phyloP scores from a whole-genome alignment of 2,797 vertebrate genomes.

The Macropus fuliginosus region DNA sequence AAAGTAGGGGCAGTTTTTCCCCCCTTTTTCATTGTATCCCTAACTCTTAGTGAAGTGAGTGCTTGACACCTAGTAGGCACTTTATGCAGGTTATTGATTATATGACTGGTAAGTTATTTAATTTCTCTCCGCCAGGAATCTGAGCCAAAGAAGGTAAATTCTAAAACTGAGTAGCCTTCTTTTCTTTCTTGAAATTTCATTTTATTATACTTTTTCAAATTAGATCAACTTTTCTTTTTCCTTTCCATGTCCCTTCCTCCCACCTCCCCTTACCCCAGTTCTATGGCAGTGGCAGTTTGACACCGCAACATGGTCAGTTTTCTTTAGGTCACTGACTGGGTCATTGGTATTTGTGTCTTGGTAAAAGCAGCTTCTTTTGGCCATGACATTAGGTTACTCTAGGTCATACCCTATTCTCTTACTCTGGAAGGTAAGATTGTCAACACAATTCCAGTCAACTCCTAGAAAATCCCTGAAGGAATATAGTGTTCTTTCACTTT shows the following conservation, averaged over 20 bases:
- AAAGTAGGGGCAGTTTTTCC: neutral
- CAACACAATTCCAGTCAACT: slow-evolving; percentile 50
- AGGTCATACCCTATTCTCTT: neutral
- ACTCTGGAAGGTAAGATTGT: neutral
- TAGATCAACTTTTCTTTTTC: neutral
- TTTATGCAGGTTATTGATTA: neutral
- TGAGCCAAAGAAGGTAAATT: slow-evolving; percentile 28
- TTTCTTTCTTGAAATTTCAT: neutral
- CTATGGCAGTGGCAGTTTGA: neutral
- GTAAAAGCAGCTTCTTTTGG: slow-evolving; percentile 2
- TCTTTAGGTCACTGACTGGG: neutral
- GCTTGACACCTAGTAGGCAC: neutral
- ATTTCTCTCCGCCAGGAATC: neutral
- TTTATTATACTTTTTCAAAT: slow-evolving; percentile 13
- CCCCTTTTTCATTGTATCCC: neutral
- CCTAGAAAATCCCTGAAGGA: slow-evolving; percentile 36
- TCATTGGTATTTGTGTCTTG: slow-evolving; percentile 8
- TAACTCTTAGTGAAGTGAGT: neutral
- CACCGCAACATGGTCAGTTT: neutral
- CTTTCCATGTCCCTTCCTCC: neutral
- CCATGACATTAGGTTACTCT: neutral
- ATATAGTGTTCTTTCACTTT: slow-evolving; percentile 59
- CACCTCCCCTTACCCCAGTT: neutral
- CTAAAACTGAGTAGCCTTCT: neutral
- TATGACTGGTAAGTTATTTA: neutral